phyloP scores from a whole-genome alignment of 1,140 invertebrate genomes.

The Aphidius ervi region DNA sequence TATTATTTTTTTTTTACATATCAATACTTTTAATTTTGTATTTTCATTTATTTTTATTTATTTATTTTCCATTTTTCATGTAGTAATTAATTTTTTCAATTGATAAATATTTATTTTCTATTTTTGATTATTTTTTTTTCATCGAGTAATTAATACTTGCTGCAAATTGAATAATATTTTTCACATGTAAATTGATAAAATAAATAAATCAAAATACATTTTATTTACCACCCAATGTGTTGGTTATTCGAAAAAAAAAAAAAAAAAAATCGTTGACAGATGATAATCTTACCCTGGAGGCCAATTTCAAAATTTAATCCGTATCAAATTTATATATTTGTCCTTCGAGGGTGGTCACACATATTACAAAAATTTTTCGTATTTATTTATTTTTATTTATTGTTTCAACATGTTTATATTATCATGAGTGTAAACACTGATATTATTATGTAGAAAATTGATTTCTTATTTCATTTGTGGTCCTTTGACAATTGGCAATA shows the following conservation, averaged over 20 bases:
- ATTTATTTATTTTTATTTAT: not conserved
- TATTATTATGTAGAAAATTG: slow-evolving; percentile 7
- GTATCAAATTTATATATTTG: slow-evolving; percentile 35
- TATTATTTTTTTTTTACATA: too few species aligned
- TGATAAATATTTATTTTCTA: too few species aligned
- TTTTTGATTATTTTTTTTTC: too few species aligned
- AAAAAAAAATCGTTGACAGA: slow-evolving; percentile 7
- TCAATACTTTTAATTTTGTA: too few species aligned
- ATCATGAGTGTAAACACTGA: slow-evolving; percentile 1
- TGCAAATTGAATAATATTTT: too few species aligned
- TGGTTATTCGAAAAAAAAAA: not conserved
- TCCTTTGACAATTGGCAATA: not conserved
- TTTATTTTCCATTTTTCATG: too few species aligned
- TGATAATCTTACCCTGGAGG: slow-evolving; percentile 16
- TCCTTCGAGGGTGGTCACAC: slow-evolving; percentile 30
- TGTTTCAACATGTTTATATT: too few species aligned
- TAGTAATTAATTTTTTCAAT: too few species aligned
- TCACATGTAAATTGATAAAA: too few species aligned
- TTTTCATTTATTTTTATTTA: too few species aligned
- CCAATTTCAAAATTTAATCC: slow-evolving; percentile 22
- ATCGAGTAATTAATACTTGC: too few species aligned
- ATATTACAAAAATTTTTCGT: slow-evolving; percentile 13
- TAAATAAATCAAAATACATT: not conserved
- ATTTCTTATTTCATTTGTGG: not conserved
- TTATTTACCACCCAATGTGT: slow-evolving; percentile 1